These are phyloP conservation scores for Colletes collaris DNA, from an alignment of 2,888 invertebrate species.

Conservation along the genomic window DNA sequence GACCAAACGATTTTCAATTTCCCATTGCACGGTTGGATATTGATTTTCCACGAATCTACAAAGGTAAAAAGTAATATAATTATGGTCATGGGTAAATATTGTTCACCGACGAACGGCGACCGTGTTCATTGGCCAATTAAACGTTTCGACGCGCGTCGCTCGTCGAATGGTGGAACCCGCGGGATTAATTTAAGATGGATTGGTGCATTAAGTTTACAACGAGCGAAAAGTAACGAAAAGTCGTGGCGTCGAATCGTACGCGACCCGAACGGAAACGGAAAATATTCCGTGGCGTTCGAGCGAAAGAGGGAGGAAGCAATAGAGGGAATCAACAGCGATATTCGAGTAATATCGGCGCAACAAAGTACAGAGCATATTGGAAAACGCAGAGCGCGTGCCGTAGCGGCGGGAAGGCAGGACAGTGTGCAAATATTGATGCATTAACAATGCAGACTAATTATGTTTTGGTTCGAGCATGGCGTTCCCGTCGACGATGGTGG, in stretches of 20 bases:
- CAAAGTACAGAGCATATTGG: constrained; percentile 74
- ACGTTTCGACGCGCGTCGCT: constrained; percentile 41
- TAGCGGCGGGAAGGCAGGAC: constrained; percentile 75
- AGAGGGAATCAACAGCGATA: constrained; percentile 70
- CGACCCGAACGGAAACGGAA: constrained; percentile 1
- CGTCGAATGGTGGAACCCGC: constrained; percentile 37
- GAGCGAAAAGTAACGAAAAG: constrained; percentile 25
- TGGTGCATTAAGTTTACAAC: constrained; percentile 65
- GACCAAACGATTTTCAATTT: constrained; percentile 4
- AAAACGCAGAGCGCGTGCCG: constrained; percentile 64
- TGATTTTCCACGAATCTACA: constrained; percentile 1
- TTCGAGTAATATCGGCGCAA: constrained; percentile 68
- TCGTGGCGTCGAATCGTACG: constrained; percentile 20
- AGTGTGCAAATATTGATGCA: constrained; percentile 83
- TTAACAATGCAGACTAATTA: constrained; percentile 83
- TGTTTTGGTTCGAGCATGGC: constrained; percentile 80
- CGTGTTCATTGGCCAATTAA: constrained; percentile 58
- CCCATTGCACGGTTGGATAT: neutral
- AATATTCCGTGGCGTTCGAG: constrained; percentile 4
- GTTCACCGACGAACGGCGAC: constrained; percentile 45
- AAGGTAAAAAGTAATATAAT: constrained; percentile 38
- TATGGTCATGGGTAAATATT: constrained; percentile 25
- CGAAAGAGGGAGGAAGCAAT: constrained; percentile 35
- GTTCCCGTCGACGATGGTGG: constrained; percentile 53
- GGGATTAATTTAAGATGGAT: constrained; percentile 67